A percentile compares a stretch with the other conserved stretches of the same genome.
These are phyloP conservation scores for Camelus bactrianus DNA, from an alignment of 2,113 vertebrate genomes.

Conservation along the genomic window DNA sequence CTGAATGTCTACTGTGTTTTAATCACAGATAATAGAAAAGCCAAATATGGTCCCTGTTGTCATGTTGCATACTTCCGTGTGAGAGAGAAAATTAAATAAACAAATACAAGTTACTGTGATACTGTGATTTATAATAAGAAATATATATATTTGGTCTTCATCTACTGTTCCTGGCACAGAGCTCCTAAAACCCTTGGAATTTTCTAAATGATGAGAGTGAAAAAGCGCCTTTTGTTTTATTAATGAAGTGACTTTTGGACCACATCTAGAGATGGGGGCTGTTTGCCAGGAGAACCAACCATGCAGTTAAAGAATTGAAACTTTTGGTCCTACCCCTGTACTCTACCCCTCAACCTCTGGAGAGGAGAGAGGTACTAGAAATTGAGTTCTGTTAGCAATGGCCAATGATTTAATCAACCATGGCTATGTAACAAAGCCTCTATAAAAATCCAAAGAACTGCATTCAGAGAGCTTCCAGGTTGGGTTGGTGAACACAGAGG, in stretches of 20 bases:
- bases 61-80: neutral
- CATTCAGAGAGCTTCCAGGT: too few species aligned
- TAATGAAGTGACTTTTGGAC: neutral
- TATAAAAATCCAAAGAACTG: neutral
- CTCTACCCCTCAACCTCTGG: neutral
- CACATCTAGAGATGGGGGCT: neutral
- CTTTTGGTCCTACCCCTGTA: neutral
- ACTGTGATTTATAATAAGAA: neutral
- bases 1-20: neutral
- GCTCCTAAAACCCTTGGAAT: neutral
- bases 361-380: too few species aligned
- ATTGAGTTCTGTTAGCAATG: neutral
- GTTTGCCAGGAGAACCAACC: neutral
- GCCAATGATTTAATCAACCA: neutral
- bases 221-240: neutral
- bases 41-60: neutral
- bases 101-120: neutral
- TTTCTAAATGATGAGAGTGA: neutral
- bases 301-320: neutral
- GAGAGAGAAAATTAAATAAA: neutral
- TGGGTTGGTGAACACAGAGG: neutral
- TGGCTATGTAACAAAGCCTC: neutral
- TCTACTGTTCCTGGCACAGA: neutral
- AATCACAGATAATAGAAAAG: neutral
- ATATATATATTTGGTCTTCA: neutral